Conservation (phyloP, 2,888 invertebrate genomes). For the Drosophila pseudotalamancana region DNA sequence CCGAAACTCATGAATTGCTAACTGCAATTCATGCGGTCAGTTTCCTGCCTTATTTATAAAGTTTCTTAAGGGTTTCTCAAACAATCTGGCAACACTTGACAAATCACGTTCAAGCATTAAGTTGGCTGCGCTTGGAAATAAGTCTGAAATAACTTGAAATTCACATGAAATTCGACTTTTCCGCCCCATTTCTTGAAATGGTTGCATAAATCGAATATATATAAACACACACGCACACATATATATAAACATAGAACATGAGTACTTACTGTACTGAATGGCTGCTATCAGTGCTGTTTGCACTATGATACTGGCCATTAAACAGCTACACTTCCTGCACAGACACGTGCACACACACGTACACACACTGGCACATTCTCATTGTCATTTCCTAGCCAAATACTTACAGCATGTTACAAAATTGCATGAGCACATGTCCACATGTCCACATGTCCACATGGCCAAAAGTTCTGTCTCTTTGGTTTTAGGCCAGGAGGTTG, state of each 20-base stretch:
- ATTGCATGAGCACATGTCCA: constrained; percentile 38
- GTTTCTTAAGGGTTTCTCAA: not conserved
- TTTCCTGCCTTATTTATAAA: not conserved
- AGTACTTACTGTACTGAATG: constrained; percentile 19
- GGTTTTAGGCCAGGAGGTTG: constrained; percentile 33
- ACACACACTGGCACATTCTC: constrained; percentile 1
- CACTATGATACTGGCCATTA: constrained; percentile 50
- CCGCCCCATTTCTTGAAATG: constrained; percentile 13
- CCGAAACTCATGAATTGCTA: not conserved
- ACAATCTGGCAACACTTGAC: not conserved
- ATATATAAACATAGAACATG: not conserved
- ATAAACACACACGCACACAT: not conserved
- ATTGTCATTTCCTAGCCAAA: constrained; percentile 26
- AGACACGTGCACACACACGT: constrained; percentile 9
- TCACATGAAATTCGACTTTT: constrained; percentile 5
- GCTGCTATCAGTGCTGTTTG: constrained; percentile 46
- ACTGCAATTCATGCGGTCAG: not conserved
- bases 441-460: constrained; percentile 28
- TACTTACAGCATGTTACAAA: constrained; percentile 50
- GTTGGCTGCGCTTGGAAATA: not conserved
- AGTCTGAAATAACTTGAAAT: not conserved
- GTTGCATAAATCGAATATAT: constrained; percentile 1
- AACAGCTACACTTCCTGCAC: constrained; percentile 29
- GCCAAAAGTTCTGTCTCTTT: constrained; percentile 46
- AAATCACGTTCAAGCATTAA: not conserved